Percentiles rank a stretch among this genome's conserved stretches.
Evolutionary conservation across 2,797 vertebrate species (phyloP).

Genomic region (Malurus splendens): DNA sequence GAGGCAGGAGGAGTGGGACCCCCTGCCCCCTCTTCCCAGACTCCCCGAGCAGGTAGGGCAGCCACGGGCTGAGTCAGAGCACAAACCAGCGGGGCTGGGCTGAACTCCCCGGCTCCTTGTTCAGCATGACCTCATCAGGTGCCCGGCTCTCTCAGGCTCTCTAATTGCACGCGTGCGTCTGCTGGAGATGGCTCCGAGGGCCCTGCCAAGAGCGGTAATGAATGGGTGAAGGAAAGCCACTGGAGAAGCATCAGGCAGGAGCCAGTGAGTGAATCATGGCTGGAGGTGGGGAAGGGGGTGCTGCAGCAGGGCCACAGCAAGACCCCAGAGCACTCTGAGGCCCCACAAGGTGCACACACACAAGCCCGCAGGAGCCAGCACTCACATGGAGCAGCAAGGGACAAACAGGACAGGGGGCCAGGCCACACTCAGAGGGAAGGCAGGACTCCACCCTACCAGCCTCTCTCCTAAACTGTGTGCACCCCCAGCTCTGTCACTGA

Average conservation of each 20-base stretch:
- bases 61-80: constrained; percentile 26
- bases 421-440: accelerated
- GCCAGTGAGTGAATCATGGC: neutral
- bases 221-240: constrained; percentile 18
- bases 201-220: constrained; percentile 8
- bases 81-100: neutral
- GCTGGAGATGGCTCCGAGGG: neutral
- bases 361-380: neutral
- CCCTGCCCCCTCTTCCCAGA: neutral
- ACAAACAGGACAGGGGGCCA: neutral
- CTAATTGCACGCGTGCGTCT: neutral
- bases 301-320: neutral
- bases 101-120: neutral
- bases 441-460: neutral
- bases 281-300: neutral
- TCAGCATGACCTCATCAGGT: constrained; percentile 31
- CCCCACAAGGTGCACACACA: neutral
- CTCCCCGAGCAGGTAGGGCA: neutral
- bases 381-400: neutral
- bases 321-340: accelerated
- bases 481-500: neutral
- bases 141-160: constrained; percentile 24
- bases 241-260: neutral
- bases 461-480: neutral
- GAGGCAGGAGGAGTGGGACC: neutral